Conservation (phyloP, 2,888 invertebrate species). For the Caenorhabditis sp. region DNA sequence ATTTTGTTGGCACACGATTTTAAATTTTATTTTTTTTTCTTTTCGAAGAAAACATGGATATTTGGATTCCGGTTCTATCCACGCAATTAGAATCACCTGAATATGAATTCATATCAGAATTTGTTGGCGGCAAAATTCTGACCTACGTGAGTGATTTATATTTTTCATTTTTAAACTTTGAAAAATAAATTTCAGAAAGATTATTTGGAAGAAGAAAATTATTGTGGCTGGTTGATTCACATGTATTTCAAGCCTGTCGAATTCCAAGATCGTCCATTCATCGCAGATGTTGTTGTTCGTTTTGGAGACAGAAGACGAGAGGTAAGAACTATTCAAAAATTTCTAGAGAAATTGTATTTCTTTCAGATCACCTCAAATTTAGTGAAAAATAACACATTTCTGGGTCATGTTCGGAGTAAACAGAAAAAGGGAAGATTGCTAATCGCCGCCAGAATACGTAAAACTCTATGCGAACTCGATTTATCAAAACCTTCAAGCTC, state of each 20-base stretch:
- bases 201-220: constrained; percentile 14
- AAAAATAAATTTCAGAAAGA: constrained; percentile 25
- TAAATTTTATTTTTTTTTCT: not conserved
- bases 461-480: constrained; percentile 32
- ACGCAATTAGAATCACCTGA: constrained; percentile 25
- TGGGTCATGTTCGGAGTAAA: constrained; percentile 26
- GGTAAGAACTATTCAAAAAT: not conserved
- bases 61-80: constrained; percentile 20
- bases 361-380: constrained; percentile 22
- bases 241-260: constrained; percentile 26
- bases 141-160: constrained; percentile 13
- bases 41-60: constrained; percentile 22
- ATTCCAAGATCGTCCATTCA: constrained; percentile 32
- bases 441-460: constrained; percentile 23
- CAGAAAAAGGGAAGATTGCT: constrained; percentile 30
- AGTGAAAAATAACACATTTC: constrained; percentile 17
- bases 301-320: constrained; percentile 26
- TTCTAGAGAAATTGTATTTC: not conserved
- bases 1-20: not conserved
- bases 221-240: constrained; percentile 34
- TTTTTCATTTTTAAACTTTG: not conserved
- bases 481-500: constrained; percentile 28
- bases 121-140: constrained; percentile 36
- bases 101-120: constrained; percentile 16
- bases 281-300: constrained; percentile 28